Conservation (phyloP, 2,888 invertebrate species). For the Temnothorax rugatulus region DNA sequence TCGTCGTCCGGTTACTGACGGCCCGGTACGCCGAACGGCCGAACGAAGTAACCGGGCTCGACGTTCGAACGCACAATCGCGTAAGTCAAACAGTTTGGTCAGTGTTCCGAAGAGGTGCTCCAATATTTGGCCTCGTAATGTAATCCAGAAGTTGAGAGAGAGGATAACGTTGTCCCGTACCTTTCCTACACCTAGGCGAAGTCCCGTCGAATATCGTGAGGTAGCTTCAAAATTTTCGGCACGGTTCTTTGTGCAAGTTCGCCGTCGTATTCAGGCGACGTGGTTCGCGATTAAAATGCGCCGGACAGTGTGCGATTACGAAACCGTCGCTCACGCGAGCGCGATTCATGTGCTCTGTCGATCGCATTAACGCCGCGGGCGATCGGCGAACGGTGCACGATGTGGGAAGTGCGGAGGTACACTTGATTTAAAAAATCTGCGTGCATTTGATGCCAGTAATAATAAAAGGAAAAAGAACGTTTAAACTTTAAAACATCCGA, state of each 20-base stretch:
- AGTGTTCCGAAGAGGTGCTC: conserved; percentile 69
- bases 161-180: conserved; percentile 19
- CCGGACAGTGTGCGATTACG: conserved; percentile 45
- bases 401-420: conserved; percentile 18
- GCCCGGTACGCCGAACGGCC: conserved; percentile 30
- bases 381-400: conserved; percentile 42
- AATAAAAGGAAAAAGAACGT: not conserved
- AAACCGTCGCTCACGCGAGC: conserved; percentile 44
- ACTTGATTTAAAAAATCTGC: conserved; percentile 28
- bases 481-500: not conserved
- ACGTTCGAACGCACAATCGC: conserved; percentile 66
- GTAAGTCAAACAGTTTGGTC: conserved; percentile 78
- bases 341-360: conserved; percentile 48
- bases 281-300: conserved; percentile 9
- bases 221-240: conserved; percentile 13
- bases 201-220: not conserved
- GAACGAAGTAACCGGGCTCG: conserved; percentile 51
- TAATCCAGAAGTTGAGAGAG: conserved; percentile 70
- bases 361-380: conserved; percentile 41
- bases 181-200: not conserved
- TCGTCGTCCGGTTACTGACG: conserved; percentile 61
- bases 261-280: not conserved
- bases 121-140: conserved; percentile 80
- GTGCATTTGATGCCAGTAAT: not conserved
- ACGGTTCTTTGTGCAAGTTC: not conserved